Evolutionary conservation across 1,140 invertebrate species (phyloP), one percentile per base, ranked within the genome.

Genomic region (Sitodiplosis mosellana): DNA sequence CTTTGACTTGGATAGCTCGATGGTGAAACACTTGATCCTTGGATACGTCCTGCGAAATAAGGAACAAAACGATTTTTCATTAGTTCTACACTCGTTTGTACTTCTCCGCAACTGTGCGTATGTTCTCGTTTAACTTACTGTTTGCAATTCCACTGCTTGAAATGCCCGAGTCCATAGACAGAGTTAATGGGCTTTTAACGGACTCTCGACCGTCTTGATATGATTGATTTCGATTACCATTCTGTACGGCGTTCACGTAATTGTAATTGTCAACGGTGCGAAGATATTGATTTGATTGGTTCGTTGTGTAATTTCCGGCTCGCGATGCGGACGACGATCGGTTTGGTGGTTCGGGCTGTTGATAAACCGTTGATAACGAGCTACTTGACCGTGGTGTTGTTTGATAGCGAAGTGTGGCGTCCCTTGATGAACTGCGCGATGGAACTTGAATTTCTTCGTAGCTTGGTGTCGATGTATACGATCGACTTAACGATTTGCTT

Each of bases 111-210:
- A n/a, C n/a, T n/a, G n/a, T n/a, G n/a, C n/a, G n/a, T n/a, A n/a
- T n/a, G n/a, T n/a, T n/a, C n/a, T n/a, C n/a, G n/a, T n/a, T n/a
- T 27, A 2, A 49, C 48, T 45, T 49, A 49, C 48, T 21, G 44
- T 44, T 49, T 41, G 45, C 34, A 37, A 42, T 21, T 2, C 48
- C 48, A 46, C 44, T 49, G 17, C 48, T 49, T 45, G 48, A 49
- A 18, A 49, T 49, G 21, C 48, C 48, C 17, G 48, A 49, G 34
- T 49, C 48, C 48, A 49, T 49, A 33, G 48, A 49, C 18, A 49
- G 33, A 15, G 48, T 49, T 33, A 49, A 33, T 20, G 48, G 48
- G 40, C 48, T 49, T 8, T 27, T 43, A n/a, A 49, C 48, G 36
- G 18, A 49, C 22, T 49, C 48, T 27, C 33, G 38, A 33, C 41